Evolutionary conservation across 2,113 vertebrate species (phyloP).

Genomic region (Scartelaos histophorus): DNA sequence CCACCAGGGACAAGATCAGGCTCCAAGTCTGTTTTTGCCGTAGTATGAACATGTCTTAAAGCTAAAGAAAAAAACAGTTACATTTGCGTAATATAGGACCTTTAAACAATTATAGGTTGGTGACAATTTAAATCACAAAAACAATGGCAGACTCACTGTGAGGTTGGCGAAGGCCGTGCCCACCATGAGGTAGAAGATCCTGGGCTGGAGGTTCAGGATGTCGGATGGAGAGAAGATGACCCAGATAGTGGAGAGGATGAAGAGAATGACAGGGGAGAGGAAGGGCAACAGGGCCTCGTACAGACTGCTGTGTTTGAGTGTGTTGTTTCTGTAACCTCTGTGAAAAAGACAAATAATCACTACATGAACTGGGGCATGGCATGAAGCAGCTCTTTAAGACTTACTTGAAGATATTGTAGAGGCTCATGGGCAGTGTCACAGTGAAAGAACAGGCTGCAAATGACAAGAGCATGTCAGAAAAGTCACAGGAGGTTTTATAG

Average conservation of each 20-base stretch:
- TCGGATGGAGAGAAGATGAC: constrained; percentile 82
- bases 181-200: constrained; percentile 95
- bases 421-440: constrained; percentile 95
- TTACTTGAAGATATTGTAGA: constrained; percentile 92
- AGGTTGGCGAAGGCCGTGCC: constrained; percentile 95
- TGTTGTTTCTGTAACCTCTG: constrained; percentile 86
- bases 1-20: too few relatives aligned
- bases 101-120: too few relatives aligned
- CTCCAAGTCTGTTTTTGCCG: too few relatives aligned
- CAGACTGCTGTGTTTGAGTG: constrained; percentile 87
- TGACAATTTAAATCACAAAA: neutral
- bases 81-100: too few relatives aligned
- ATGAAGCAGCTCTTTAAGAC: constrained; percentile 33
- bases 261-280: constrained; percentile 89
- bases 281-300: constrained; percentile 93
- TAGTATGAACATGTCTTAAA: too few relatives aligned
- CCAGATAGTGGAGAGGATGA: constrained; percentile 87
- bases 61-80: too few relatives aligned
- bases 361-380: neutral
- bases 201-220: constrained; percentile 87
- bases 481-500: too few relatives aligned
- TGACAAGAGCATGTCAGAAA: constrained; percentile 17
- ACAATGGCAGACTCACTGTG: constrained; percentile 80
- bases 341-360: constrained; percentile 10
- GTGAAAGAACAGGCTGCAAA: constrained; percentile 86